A percentile compares a stretch with the other conserved stretches of the same genome.
Conservation (phyloP, 1,140 invertebrate genomes). For the Zaprionus kolodkinae region DNA sequence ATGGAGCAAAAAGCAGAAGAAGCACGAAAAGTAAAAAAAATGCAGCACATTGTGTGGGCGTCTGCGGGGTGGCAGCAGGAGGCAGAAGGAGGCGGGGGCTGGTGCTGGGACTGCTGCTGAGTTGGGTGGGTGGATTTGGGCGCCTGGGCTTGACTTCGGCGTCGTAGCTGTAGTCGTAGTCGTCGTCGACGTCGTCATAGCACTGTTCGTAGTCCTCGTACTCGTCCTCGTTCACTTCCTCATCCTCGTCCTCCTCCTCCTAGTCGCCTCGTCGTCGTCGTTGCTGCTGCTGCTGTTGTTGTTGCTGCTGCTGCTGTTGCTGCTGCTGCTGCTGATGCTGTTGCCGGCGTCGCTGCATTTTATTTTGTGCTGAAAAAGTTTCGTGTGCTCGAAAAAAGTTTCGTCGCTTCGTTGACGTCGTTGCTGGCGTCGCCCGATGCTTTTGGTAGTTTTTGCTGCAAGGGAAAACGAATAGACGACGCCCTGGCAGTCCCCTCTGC, state of each 20-base stretch:
- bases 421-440: slow-evolving; percentile 57
- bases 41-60: slow-evolving; percentile 34
- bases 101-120: no score
- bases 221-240: not conserved
- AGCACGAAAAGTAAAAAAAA: slow-evolving; percentile 53
- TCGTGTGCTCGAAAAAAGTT: slow-evolving; percentile 84
- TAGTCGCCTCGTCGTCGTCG: not conserved
- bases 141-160: slow-evolving; percentile 30
- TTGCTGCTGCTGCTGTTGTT: not conserved
- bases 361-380: slow-evolving; percentile 84
- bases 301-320: not conserved
- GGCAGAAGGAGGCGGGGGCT: no score
- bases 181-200: no score
- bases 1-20: slow-evolving; percentile 67
- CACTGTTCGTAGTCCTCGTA: not conserved
- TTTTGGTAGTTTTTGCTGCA: slow-evolving; percentile 70
- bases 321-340: slow-evolving; percentile 22
- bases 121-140: slow-evolving; percentile 10
- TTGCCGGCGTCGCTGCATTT: slow-evolving; percentile 73
- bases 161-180: slow-evolving; percentile 4
- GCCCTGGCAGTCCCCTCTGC: no score
- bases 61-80: not conserved
- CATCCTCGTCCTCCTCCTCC: not conserved
- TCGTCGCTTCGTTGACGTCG: slow-evolving; percentile 81
- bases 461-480: slow-evolving; percentile 50